Conservation (phyloP, 2,797 vertebrate genomes). For the Hybognathus amarus region DNA sequence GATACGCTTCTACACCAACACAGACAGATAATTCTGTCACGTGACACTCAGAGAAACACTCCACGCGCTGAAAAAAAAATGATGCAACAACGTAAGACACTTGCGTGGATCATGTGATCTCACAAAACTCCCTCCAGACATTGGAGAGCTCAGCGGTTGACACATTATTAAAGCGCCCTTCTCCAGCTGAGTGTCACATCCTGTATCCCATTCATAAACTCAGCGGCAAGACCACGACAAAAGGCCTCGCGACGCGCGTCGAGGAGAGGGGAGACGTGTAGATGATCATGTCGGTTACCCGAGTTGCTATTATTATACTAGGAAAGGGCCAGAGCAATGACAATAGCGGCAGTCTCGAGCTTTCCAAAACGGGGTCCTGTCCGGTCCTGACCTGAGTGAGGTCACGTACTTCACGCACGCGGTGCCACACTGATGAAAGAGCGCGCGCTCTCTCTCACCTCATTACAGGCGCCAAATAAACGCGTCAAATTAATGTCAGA, state of each 20-base stretch:
- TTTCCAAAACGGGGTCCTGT: conserved; percentile 37
- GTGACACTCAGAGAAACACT: conserved; percentile 13
- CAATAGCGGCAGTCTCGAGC: conserved; percentile 43
- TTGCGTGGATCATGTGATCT: conserved; percentile 11
- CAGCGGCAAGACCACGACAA: conserved; percentile 18
- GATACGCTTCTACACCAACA: conserved; percentile 14
- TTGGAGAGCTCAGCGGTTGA: background rate
- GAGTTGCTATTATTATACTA: conserved; percentile 40
- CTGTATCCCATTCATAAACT: conserved; percentile 39
- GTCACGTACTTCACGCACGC: conserved; percentile 56
- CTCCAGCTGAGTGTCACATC: conserved; percentile 37
- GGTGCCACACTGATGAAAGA: conserved; percentile 8
- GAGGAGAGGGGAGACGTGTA: conserved; percentile 51
- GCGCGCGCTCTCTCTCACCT: conserved; percentile 11
- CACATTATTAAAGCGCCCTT: conserved; percentile 31
- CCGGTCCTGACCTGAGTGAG: conserved; percentile 46
- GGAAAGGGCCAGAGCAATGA: conserved; percentile 30
- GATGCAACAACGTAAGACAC: conserved; percentile 34
- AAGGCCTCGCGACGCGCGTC: conserved; percentile 7
- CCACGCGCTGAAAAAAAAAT: background rate
- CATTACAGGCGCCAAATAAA: conserved; percentile 27
- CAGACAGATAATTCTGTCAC: background rate
- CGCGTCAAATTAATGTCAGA: conserved; percentile 27
- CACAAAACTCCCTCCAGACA: conserved; percentile 13
- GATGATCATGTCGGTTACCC: conserved; percentile 41